phyloP scores from a whole-genome alignment of 64 coral and sea anemone species.

The Montipora sp. region DNA sequence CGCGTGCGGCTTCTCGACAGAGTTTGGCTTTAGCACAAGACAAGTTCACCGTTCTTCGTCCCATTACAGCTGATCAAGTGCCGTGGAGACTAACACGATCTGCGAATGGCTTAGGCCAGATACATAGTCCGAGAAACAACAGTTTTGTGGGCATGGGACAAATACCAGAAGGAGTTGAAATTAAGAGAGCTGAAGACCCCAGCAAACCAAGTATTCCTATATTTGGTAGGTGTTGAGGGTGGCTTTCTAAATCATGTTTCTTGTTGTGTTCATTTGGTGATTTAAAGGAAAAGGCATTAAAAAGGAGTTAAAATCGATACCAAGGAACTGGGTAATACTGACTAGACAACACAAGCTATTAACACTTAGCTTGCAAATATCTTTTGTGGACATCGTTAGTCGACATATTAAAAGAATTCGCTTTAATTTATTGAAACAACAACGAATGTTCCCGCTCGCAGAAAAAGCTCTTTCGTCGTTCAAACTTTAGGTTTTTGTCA shows the following conservation, averaged over 20 bases:
- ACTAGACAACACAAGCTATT: not conserved
- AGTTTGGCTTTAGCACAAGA: constrained; percentile 80
- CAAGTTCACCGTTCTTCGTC: constrained; percentile 77
- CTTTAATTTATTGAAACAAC: too few species aligned
- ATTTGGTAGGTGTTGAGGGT: constrained; percentile 69
- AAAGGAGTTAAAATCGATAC: not conserved
- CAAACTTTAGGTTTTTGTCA: not conserved
- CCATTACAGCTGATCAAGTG: constrained; percentile 95
- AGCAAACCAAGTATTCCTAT: constrained; percentile 91
- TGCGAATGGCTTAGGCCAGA: constrained; percentile 54
- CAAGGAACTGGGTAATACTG: not conserved
- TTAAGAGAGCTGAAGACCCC: constrained; percentile 85
- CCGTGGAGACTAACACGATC: constrained; percentile 94
- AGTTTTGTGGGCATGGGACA: constrained; percentile 61
- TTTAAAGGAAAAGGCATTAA: not conserved
- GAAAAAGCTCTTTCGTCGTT: not conserved
- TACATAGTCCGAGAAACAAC: constrained; percentile 67
- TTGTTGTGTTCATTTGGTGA: not conserved
- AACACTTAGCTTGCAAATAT: not conserved
- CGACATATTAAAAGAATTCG: not conserved
- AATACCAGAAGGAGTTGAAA: constrained; percentile 98
- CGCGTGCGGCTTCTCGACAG: constrained; percentile 78
- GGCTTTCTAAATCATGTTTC: not conserved
- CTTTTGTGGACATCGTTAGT: not conserved
- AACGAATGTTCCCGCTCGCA: not conserved